These are phyloP conservation scores for Akabosia matsudoensis DNA, from an alignment of 1,140 invertebrate species.

Conservation along the genomic window DNA sequence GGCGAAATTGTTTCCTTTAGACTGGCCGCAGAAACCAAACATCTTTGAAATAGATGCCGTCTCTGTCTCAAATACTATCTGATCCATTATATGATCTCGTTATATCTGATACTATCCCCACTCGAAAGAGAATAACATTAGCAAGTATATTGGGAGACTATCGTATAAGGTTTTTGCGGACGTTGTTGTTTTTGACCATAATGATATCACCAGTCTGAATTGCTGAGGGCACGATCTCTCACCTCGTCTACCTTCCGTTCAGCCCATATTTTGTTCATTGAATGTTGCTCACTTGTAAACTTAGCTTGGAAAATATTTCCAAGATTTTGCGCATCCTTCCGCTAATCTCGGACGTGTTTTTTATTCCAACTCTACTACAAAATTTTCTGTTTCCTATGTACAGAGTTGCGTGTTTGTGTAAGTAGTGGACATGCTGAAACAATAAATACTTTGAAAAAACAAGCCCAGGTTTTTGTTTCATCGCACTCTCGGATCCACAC, in stretches of 20 bases:
- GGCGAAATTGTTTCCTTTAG: neutral
- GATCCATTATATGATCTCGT: too few species aligned
- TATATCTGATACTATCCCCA: too few species aligned
- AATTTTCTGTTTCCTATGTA: neutral
- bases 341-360: constrained; percentile 18
- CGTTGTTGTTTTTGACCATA: constrained; percentile 1
- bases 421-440: too few species aligned
- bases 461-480: too few species aligned
- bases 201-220: constrained; percentile 17
- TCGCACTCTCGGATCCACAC: too few species aligned
- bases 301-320: constrained; percentile 15
- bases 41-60: too few species aligned
- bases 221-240: constrained; percentile 7
- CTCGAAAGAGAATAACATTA: too few species aligned
- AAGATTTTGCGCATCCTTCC: constrained; percentile 23
- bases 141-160: neutral
- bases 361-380: neutral
- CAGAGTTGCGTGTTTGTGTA: too few species aligned
- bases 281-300: constrained; percentile 20
- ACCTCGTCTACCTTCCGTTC: neutral
- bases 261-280: neutral
- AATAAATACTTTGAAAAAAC: too few species aligned
- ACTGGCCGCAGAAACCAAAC: neutral
- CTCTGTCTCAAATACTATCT: too few species aligned
- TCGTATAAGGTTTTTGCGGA: neutral